phyloP scores from a whole-genome alignment of 2,888 invertebrate species.

The Cremastinae sp. region DNA sequence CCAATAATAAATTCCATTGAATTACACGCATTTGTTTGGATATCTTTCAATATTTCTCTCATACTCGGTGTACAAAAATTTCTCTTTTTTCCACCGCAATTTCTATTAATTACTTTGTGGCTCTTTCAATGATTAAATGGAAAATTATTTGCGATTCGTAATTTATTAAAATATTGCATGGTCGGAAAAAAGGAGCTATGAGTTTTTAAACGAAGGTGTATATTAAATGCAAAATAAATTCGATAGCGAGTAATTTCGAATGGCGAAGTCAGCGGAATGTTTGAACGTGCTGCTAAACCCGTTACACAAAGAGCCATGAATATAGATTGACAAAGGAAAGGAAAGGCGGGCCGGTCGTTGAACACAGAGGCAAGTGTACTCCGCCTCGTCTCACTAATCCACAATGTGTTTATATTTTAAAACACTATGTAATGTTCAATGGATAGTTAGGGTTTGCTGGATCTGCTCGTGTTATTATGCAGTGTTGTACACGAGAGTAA shows the following conservation, averaged over 20 bases:
- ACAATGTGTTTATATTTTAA: not conserved
- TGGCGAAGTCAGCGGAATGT: constrained; percentile 46
- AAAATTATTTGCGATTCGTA: no score
- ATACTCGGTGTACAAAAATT: no score
- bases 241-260: not conserved
- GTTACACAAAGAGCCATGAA: constrained; percentile 52
- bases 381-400: constrained; percentile 27
- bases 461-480: constrained; percentile 11
- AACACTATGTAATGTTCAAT: constrained; percentile 14
- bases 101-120: not conserved
- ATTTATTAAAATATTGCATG: no score
- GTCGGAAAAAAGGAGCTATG: no score
- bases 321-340: constrained; percentile 17
- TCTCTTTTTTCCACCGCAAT: no score
- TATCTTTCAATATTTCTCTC: no score
- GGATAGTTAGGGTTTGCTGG: not conserved
- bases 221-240: not conserved
- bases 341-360: constrained; percentile 36
- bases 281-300: constrained; percentile 46
- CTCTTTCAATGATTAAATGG: not conserved
- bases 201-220: no score
- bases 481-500: not conserved
- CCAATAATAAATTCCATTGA: no score
- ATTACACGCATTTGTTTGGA: no score
- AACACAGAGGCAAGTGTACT: constrained; percentile 42